phyloP scores from a whole-genome alignment of 2,888 invertebrate species.

The Metallyticus violacea region DNA sequence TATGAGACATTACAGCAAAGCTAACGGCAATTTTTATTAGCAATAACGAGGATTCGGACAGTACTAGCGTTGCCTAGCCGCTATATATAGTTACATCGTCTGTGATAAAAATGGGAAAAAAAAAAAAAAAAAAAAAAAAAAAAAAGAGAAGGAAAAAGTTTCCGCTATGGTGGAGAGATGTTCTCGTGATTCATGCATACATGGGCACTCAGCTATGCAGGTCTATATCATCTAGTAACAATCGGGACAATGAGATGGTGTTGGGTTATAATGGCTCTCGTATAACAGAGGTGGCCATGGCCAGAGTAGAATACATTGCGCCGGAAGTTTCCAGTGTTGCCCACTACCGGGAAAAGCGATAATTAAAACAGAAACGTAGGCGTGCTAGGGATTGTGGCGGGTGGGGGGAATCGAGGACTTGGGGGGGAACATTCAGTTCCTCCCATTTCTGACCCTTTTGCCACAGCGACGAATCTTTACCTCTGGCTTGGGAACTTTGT shows the following conservation, averaged over 20 bases:
- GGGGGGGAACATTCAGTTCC: conserved; percentile 2
- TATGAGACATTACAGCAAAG: conserved; percentile 28
- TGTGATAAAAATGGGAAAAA: neutral
- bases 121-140: neutral
- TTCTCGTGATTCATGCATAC: conserved; percentile 13
- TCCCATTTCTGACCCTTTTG: neutral
- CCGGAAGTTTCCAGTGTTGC: conserved; percentile 23
- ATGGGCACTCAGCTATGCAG: neutral
- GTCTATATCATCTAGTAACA: conserved; percentile 26
- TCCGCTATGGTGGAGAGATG: conserved; percentile 14
- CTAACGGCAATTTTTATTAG: conserved; percentile 30
- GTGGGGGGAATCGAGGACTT: neutral
- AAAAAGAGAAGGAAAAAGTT: neutral
- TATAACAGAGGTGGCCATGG: conserved; percentile 21
- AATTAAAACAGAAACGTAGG: conserved; percentile 19
- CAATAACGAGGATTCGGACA: conserved; percentile 29
- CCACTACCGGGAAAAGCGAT: conserved; percentile 22
- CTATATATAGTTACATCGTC: neutral
- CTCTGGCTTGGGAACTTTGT: neutral
- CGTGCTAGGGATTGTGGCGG: neutral
- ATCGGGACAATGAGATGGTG: conserved; percentile 26
- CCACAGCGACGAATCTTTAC: neutral
- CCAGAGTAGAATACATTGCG: conserved; percentile 7
- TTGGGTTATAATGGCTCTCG: conserved; percentile 21
- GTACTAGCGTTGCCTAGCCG: neutral